Conservation (phyloP, 2,797 vertebrate genomes). For the Cossypha heuglini region DNA sequence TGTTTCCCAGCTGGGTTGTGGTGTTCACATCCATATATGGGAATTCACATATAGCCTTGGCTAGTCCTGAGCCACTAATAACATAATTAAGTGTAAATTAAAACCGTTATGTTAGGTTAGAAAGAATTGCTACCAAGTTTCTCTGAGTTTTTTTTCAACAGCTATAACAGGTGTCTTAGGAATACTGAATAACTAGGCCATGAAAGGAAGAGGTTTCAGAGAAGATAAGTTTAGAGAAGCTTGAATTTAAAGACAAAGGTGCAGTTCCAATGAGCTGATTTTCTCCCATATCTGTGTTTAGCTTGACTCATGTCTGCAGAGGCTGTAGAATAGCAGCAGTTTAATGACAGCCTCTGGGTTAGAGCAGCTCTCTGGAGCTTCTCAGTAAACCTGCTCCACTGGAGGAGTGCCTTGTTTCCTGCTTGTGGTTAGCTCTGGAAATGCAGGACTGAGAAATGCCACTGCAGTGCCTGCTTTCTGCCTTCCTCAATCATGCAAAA, state of each 20-base stretch:
- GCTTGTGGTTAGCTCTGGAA: not conserved
- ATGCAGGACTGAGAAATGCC: not conserved
- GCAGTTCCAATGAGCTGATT: not conserved
- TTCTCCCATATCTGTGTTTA: not conserved
- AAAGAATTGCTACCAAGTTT: not conserved
- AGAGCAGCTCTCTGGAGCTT: not conserved
- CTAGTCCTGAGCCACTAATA: not conserved
- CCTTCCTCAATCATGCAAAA: not conserved
- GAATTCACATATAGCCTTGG: not conserved
- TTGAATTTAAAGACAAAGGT: not conserved
- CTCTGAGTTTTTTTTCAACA: not conserved
- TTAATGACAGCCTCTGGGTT: accelerated
- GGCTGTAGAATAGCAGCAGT: not conserved
- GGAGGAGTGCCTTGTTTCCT: not conserved
- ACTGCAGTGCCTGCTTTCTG: not conserved
- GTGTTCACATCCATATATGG: accelerated
- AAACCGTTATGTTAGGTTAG: not conserved
- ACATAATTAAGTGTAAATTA: not conserved
- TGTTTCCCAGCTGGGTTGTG: not conserved
- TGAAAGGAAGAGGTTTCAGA: not conserved
- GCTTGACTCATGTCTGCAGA: accelerated
- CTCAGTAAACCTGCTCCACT: not conserved
- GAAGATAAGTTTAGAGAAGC: not conserved
- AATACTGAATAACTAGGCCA: not conserved
- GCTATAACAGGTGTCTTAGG: not conserved